Evolutionary conservation across 2,888 invertebrate genomes (phyloP).

Genomic region (Xanthorhoe designata): DNA sequence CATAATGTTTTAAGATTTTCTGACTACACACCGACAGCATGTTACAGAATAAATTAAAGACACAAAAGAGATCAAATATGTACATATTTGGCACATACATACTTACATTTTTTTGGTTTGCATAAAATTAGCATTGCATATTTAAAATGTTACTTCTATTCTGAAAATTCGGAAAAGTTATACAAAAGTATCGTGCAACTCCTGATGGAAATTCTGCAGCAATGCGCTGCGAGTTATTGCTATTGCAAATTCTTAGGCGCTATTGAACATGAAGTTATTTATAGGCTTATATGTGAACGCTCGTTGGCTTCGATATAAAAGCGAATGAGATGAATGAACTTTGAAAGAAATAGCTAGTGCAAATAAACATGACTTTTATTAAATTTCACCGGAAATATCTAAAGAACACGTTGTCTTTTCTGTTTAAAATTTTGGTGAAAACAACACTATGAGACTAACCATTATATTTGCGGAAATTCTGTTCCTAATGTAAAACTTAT

Average conservation of each 20-base stretch:
- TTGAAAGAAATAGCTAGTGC: slow-evolving; percentile 6
- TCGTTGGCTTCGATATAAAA: slow-evolving; percentile 12
- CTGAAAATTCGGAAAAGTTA: not conserved
- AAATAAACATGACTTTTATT: slow-evolving; percentile 1
- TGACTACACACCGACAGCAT: not conserved
- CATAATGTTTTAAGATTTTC: too few species aligned
- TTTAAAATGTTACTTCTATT: not conserved
- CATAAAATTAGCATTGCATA: not conserved
- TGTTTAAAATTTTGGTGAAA: not conserved
- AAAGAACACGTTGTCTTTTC: not conserved
- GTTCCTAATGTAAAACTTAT: not conserved
- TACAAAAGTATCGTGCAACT: slow-evolving; percentile 3
- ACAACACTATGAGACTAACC: not conserved
- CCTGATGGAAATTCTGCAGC: slow-evolving; percentile 23
- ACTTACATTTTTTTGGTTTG: not conserved
- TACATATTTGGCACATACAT: not conserved
- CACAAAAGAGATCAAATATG: too few species aligned
- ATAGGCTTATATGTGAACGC: slow-evolving; percentile 17
- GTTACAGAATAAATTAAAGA: not conserved
- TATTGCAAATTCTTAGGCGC: slow-evolving; percentile 30
- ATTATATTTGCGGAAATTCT: not conserved
- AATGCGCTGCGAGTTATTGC: slow-evolving; percentile 20
- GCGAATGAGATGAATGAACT: slow-evolving; percentile 26
- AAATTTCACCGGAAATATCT: slow-evolving; percentile 8
- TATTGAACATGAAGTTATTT: slow-evolving; percentile 16